phyloP scores from a whole-genome alignment of 1,140 invertebrate genomes.

The Drosophila mauritiana region DNA sequence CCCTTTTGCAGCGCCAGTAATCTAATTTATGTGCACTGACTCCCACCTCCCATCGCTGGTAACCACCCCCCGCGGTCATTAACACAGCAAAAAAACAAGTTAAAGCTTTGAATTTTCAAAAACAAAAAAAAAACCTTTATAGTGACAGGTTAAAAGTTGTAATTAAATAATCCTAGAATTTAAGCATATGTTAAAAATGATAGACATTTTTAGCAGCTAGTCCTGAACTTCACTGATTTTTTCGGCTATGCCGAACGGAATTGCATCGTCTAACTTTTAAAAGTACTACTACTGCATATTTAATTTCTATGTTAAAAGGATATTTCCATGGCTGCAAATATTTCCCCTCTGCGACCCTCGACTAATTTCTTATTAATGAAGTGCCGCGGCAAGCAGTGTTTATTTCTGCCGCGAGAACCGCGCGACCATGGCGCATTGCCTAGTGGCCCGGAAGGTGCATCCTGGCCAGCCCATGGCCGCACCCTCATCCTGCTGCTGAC shows the following conservation, averaged over 20 bases:
- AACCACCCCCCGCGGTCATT: slow-evolving; percentile 1
- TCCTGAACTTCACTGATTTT: no score
- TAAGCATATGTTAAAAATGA: no score
- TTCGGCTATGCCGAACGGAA: no score
- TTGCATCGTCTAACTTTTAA: neutral
- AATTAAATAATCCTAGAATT: neutral
- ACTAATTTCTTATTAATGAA: slow-evolving; percentile 69
- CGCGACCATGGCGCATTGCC: slow-evolving; percentile 50
- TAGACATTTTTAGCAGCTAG: no score
- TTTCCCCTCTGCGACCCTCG: slow-evolving; percentile 1
- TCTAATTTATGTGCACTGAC: slow-evolving; percentile 71
- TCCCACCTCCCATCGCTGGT: slow-evolving; percentile 7
- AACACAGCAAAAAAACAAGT: neutral
- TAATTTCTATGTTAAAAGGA: neutral
- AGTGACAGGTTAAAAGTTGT: neutral
- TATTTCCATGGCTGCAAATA: neutral
- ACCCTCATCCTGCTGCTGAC: neutral
- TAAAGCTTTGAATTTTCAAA: no score
- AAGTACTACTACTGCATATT: neutral
- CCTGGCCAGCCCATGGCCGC: neutral
- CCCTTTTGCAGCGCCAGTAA: slow-evolving; percentile 31
- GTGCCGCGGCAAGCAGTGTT: slow-evolving; percentile 54
- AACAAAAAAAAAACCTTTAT: neutral
- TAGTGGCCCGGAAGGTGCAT: slow-evolving; percentile 64
- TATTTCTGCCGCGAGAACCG: slow-evolving; percentile 50